Conservation (phyloP, 2,888 invertebrate species). For the Cenopis cana region DNA sequence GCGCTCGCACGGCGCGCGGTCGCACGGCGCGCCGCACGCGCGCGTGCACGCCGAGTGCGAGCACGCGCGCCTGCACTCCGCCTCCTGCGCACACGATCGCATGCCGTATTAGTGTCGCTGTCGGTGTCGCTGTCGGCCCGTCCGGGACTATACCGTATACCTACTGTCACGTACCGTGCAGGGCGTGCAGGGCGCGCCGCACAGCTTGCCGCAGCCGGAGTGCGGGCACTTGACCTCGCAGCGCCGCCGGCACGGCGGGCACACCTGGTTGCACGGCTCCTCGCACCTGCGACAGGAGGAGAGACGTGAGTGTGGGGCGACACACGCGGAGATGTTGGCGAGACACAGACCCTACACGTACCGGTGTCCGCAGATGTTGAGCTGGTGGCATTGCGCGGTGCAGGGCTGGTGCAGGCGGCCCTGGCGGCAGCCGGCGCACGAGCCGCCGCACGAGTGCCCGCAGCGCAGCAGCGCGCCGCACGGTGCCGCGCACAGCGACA, state of each 20-base stretch:
- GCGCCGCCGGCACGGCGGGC: constrained; percentile 81
- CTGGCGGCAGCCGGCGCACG: too few species aligned
- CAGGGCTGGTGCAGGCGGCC: too few species aligned
- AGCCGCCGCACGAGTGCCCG: too few species aligned
- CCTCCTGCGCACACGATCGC: constrained; percentile 58
- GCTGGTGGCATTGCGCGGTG: too few species aligned
- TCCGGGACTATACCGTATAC: background rate
- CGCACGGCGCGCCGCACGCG: constrained; percentile 38
- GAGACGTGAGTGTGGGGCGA: constrained; percentile 46
- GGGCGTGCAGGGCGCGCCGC: constrained; percentile 81
- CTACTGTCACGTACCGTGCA: constrained; percentile 65
- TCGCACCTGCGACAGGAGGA: constrained; percentile 73
- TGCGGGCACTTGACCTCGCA: constrained; percentile 82
- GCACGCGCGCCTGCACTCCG: constrained; percentile 71
- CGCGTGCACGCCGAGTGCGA: constrained; percentile 3
- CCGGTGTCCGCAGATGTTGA: too few species aligned
- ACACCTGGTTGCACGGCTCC: constrained; percentile 81
- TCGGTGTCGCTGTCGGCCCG: background rate
- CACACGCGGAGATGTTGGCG: too few species aligned
- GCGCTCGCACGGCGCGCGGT: constrained; percentile 36
- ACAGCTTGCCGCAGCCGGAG: constrained; percentile 78
- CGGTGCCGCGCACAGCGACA: too few species aligned
- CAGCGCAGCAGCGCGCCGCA: too few species aligned
- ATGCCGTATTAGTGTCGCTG: background rate
- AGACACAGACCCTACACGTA: too few species aligned